A percentile compares a stretch with the other conserved stretches of the same genome.
phyloP scores from a whole-genome alignment of 2,113 vertebrate species.

The Onychostruthus taczanowskii region DNA sequence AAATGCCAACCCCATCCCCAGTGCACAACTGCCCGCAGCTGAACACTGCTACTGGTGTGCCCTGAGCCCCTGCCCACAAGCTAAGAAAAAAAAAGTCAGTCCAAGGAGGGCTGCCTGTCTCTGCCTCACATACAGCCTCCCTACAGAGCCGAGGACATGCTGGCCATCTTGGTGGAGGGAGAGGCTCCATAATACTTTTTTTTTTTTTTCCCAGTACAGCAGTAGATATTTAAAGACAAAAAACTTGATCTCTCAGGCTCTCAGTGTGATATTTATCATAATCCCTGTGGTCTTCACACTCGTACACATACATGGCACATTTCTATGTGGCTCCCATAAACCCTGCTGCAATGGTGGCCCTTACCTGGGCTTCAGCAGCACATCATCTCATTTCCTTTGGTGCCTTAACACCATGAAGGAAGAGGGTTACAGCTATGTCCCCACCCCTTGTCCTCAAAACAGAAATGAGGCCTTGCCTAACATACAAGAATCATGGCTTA shows the following conservation, averaged over 20 bases:
- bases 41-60: not conserved
- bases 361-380: not conserved
- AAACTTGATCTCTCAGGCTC: not conserved
- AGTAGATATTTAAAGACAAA: not conserved
- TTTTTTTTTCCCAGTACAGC: not conserved
- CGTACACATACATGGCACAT: rapidly evolving
- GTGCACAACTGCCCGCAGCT: not conserved
- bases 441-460: not conserved
- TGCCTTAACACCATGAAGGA: not conserved
- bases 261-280: not conserved
- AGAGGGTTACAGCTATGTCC: not conserved
- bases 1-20: not conserved
- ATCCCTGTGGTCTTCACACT: not conserved
- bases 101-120: rapidly evolving
- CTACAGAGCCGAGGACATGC: not conserved
- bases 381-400: rapidly evolving
- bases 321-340: not conserved
- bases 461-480: not conserved
- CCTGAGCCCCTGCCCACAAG: not conserved
- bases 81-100: not conserved
- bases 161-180: rapidly evolving
- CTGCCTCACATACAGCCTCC: not conserved
- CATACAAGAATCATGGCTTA: not conserved
- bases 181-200: not conserved
- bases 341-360: not conserved